Percentiles rank a stretch among this genome's conserved stretches.
These are phyloP conservation scores for Tuberolachnus salignus DNA, from an alignment of 2,888 invertebrate genomes.

Conservation along the genomic window DNA sequence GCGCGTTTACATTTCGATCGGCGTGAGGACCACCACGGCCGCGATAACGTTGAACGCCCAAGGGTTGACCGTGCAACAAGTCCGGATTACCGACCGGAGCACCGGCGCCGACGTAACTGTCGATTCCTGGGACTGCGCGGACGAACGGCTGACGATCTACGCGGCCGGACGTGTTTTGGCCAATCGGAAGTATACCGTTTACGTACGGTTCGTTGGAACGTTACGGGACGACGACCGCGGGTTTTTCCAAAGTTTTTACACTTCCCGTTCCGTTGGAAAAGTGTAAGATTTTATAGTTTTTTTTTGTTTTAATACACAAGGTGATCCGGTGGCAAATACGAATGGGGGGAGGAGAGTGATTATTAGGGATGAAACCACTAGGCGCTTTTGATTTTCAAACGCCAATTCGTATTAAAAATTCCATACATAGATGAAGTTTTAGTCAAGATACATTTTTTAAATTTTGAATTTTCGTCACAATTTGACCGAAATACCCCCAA, in stretches of 20 bases:
- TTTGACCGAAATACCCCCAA: no score
- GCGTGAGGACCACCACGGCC: background rate
- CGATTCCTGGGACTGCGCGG: background rate
- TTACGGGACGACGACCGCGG: constrained; percentile 49
- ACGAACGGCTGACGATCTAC: background rate
- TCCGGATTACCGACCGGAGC: background rate
- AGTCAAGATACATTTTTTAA: no score
- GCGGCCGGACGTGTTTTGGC: background rate
- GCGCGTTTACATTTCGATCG: background rate
- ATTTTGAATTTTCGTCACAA: no score
- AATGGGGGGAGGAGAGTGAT: no score
- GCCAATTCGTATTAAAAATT: no score
- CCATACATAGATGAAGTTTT: no score
- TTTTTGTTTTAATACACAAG: no score
- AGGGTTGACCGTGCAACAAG: background rate
- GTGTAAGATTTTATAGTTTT: no score
- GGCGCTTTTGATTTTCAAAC: no score
- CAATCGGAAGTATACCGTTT: constrained; percentile 14
- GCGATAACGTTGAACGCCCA: background rate
- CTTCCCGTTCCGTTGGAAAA: no score
- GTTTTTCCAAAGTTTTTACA: constrained; percentile 26
- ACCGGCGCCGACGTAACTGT: background rate
- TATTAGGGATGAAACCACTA: no score
- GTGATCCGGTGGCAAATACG: no score
- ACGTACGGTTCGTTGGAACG: constrained; percentile 35